Base-by-base conservation (phyloP, 2,113 vertebrate genomes). In the Acrocephalus kingi region DNA sequence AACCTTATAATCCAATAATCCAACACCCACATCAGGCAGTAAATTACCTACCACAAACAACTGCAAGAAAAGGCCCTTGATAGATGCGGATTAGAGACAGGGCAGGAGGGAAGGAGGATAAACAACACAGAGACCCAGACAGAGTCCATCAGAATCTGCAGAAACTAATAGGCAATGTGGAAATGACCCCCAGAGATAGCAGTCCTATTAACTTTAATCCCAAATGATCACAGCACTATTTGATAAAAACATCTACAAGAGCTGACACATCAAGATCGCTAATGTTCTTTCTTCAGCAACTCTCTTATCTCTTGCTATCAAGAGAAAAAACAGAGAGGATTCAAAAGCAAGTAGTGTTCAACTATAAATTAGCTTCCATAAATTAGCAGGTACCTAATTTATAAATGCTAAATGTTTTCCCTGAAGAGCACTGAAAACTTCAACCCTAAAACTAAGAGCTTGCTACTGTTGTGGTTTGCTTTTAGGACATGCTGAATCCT, bases 381-480 rank as follows among this genome's bases (percentile, higher is more conserved):
- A 91, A 91, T 91, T 81, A 89, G 37, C 78, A 63, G 51, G 35
- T 39, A 72, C 30, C 41, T 78, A 88, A 91, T 90, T 84, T 75
- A 51, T 66, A 93, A 68, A 66, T 59, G 33, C 35, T 72, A 27
- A 63, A 59, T 17, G 18, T 71, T 91, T 93, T 79, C 35, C 59
- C 45, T 72, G 64, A 89, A 79, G 46, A 31, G 20, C 58, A 91
- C 7, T 23, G 27, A 71, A 89, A 91, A 66, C 19, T 75, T 41
- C 67, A 81, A 31, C 8, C 39, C 75, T 61, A 33, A 46, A 69
- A 76, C 49, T 78, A 66, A 79, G 83, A 93, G 11, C 45, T 85
- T 92, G 25, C 56, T 91, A 23, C 10, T 85, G 64, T 30, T 8
- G 2, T 30, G 7, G 16, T 24, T 95, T 89, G 69, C 23, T 77